A percentile compares a stretch with the other conserved stretches of the same genome.
phyloP scores from a whole-genome alignment of 2,888 invertebrate species.

The Frankliniella fusca region DNA sequence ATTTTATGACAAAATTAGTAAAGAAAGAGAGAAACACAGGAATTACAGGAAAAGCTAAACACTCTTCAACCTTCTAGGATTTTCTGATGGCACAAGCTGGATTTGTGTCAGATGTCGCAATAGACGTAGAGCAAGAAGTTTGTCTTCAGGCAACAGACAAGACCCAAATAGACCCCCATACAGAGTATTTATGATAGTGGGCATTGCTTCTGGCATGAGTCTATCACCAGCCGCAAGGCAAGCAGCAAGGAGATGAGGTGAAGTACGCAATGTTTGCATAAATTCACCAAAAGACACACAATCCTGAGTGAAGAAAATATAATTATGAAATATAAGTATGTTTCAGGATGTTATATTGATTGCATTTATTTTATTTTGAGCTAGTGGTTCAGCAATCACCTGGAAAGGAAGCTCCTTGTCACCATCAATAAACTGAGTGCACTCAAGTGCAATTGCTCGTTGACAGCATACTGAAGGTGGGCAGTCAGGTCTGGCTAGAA shows the following conservation, averaged over 20 bases:
- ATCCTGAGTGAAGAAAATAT: slow-evolving; percentile 45
- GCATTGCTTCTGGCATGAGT: slow-evolving; percentile 49
- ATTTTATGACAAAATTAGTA: background rate
- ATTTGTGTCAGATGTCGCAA: slow-evolving; percentile 64
- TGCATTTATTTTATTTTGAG: background rate
- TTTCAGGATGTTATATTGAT: slow-evolving; percentile 5
- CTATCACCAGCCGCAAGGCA: slow-evolving; percentile 65
- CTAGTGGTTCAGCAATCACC: slow-evolving; percentile 48
- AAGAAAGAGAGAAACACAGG: slow-evolving; percentile 41
- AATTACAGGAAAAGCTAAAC: background rate
- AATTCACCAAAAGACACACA: slow-evolving; percentile 65
- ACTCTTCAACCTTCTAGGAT: slow-evolving; percentile 54
- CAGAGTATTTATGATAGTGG: slow-evolving; percentile 54
- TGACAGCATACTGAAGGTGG: slow-evolving; percentile 74
- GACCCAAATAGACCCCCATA: slow-evolving; percentile 68
- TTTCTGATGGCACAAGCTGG: slow-evolving; percentile 66
- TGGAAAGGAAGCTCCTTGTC: slow-evolving; percentile 81
- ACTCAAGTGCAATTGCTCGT: slow-evolving; percentile 60
- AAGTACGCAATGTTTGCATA: slow-evolving; percentile 61
- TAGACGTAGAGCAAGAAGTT: slow-evolving; percentile 60
- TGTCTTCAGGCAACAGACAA: slow-evolving; percentile 70
- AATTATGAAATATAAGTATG: background rate
- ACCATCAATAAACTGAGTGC: slow-evolving; percentile 68
- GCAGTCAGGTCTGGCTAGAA: slow-evolving; percentile 68
- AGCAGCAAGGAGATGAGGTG: slow-evolving; percentile 65